A percentile compares a stretch with the other conserved stretches of the same genome.
Evolutionary conservation across 1,140 invertebrate genomes (phyloP).

Genomic region (Eubasilissa regina): DNA sequence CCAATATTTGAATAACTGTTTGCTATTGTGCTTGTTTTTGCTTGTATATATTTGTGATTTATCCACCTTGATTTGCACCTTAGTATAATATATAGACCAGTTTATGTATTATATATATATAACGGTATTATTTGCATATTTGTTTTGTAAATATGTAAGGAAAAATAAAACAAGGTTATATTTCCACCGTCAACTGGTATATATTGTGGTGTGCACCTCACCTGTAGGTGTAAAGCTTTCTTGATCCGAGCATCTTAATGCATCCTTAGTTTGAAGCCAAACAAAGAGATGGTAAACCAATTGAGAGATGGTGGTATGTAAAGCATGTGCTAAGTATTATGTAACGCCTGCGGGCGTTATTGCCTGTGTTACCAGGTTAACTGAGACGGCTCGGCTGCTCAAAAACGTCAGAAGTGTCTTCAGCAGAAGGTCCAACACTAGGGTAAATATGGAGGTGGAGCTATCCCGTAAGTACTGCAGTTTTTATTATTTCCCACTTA

Average conservation of each 20-base stretch:
- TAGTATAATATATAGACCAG: not conserved
- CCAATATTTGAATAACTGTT: not conserved
- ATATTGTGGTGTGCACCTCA: constrained; percentile 60
- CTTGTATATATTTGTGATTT: not conserved
- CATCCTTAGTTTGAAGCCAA: constrained; percentile 2
- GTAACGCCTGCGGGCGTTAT: constrained; percentile 61
- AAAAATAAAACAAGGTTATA: not conserved
- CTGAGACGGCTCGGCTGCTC: constrained; percentile 94
- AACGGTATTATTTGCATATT: not conserved
- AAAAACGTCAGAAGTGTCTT: constrained; percentile 94
- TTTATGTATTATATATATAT: not conserved
- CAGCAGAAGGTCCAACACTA: constrained; percentile 83
- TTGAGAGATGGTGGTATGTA: not conserved
- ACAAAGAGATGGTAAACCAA: not conserved
- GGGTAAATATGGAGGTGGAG: constrained; percentile 88
- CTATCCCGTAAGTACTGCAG: constrained; percentile 91
- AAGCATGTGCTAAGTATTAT: constrained; percentile 57
- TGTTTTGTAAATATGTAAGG: not conserved
- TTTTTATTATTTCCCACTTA: constrained; percentile 1
- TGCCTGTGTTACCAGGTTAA: constrained; percentile 81
- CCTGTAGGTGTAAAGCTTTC: constrained; percentile 40
- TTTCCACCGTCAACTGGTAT: constrained; percentile 1
- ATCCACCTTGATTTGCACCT: constrained; percentile 2
- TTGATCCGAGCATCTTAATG: not conserved
- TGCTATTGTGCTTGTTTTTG: constrained; percentile 1